phyloP scores from a whole-genome alignment of 2,797 vertebrate species.

The Centroberyx gerrardi region DNA sequence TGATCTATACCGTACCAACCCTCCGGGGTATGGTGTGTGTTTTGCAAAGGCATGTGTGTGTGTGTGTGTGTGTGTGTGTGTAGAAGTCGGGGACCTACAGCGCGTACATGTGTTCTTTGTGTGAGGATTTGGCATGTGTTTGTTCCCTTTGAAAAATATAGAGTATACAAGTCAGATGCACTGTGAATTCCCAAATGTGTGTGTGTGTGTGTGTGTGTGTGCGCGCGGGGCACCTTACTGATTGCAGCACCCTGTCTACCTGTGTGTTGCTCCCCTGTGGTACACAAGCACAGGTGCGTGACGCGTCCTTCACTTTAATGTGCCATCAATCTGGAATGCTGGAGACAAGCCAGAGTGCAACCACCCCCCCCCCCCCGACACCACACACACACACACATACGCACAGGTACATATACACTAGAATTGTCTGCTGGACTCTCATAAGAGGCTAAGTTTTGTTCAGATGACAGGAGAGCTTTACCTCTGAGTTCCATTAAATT shows the following conservation, averaged over 20 bases:
- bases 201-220: constrained; percentile 31
- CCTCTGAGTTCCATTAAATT: constrained; percentile 55
- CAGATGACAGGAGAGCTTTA: constrained; percentile 38
- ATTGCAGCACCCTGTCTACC: constrained; percentile 58
- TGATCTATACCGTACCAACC: constrained; percentile 34
- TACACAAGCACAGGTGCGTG: constrained; percentile 70
- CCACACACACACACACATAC: constrained; percentile 19
- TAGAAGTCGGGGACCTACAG: constrained; percentile 25
- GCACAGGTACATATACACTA: background rate
- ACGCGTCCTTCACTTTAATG: constrained; percentile 78
- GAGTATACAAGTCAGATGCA: constrained; percentile 21
- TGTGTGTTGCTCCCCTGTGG: constrained; percentile 49
- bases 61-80: no score
- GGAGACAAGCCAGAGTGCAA: constrained; percentile 60
- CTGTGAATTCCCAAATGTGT: constrained; percentile 27
- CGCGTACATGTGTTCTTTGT: constrained; percentile 24
- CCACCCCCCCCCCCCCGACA: constrained; percentile 6
- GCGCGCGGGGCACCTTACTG: constrained; percentile 57
- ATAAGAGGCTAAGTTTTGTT: constrained; percentile 5
- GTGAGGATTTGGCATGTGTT: constrained; percentile 25
- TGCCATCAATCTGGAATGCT: constrained; percentile 74
- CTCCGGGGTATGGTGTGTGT: constrained; percentile 2
- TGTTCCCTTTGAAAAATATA: constrained; percentile 34
- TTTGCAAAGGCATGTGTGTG: constrained; percentile 26
- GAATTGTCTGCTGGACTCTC: constrained; percentile 10